Percentiles rank a stretch among this genome's conserved stretches.
Evolutionary conservation across 2,888 invertebrate genomes (phyloP).

Genomic region (Sesamia inferens): DNA sequence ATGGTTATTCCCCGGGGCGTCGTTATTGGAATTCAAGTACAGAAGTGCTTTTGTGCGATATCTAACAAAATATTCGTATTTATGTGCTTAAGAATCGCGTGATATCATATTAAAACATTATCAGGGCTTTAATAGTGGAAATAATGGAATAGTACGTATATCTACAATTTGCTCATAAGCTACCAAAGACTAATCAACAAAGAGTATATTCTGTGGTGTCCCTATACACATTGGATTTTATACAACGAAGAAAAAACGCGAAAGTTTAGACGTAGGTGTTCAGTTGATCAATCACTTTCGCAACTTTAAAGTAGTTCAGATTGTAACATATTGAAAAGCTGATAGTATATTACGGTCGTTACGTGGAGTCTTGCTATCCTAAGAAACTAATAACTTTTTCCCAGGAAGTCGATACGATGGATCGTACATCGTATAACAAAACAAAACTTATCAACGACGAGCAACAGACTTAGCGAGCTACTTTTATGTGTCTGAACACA

Average conservation of each 20-base stretch:
- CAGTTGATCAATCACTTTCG: slow-evolving; percentile 4
- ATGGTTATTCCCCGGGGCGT: slow-evolving; percentile 34
- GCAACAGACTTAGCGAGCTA: not conserved
- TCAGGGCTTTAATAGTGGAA: not conserved
- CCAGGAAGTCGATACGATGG: not conserved
- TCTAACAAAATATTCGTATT: slow-evolving; percentile 23
- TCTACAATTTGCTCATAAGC: not conserved
- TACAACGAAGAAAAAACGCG: not conserved
- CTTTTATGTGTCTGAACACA: not conserved
- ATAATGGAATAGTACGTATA: not conserved
- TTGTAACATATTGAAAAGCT: slow-evolving; percentile 10
- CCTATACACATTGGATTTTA: not conserved
- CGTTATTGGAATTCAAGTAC: slow-evolving; percentile 19
- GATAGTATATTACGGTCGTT: not conserved
- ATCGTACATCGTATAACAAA: not conserved
- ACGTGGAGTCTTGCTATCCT: not conserved
- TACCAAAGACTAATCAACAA: not conserved
- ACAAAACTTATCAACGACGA: not conserved
- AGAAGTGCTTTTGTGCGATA: slow-evolving; percentile 17
- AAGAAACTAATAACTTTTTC: slow-evolving; percentile 15
- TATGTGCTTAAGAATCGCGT: slow-evolving; percentile 17
- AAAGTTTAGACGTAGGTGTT: not conserved
- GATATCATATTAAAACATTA: not conserved
- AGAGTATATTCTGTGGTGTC: not conserved
- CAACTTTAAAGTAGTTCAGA: slow-evolving; percentile 2